Percentiles rank a stretch among this genome's conserved stretches.
phyloP scores from a whole-genome alignment of 1,140 invertebrate species.

The Hirudo medicinalis region DNA sequence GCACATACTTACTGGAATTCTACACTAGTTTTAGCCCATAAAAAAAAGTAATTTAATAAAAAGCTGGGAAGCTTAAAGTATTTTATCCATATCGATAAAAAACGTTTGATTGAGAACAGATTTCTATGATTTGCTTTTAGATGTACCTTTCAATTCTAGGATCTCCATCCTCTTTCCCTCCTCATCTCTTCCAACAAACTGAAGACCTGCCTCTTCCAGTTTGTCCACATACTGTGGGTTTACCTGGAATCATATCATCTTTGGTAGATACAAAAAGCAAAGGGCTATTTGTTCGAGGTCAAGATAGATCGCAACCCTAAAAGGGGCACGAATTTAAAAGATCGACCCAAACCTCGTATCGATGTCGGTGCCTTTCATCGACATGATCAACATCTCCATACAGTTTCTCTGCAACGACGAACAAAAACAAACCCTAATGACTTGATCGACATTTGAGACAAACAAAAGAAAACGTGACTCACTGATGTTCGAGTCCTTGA shows the following conservation, averaged over 20 bases:
- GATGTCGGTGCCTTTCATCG: conserved; percentile 90
- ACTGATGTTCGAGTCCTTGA: conserved; percentile 19
- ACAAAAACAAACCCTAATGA: no score
- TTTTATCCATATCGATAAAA: no score
- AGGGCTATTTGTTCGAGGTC: background rate
- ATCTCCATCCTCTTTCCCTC: conserved; percentile 72
- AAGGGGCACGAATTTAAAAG: no score
- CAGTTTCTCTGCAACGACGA: conserved; percentile 52
- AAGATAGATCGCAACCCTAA: no score
- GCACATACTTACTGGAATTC: no score
- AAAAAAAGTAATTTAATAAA: no score
- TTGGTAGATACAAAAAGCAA: background rate
- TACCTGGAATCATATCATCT: conserved; percentile 49
- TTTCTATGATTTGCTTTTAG: no score
- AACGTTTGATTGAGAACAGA: no score
- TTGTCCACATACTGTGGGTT: conserved; percentile 70
- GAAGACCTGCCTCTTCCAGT: conserved; percentile 67
- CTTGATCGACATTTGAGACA: no score
- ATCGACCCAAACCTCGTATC: conserved; percentile 47
- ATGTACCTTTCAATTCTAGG: conserved; percentile 46
- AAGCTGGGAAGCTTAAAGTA: no score
- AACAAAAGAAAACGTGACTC: no score
- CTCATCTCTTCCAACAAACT: conserved; percentile 68
- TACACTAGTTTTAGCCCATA: no score
- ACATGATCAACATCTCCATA: conserved; percentile 69